Base-by-base conservation (phyloP, 2,113 vertebrate genomes). In the Meriones unguiculatus region DNA sequence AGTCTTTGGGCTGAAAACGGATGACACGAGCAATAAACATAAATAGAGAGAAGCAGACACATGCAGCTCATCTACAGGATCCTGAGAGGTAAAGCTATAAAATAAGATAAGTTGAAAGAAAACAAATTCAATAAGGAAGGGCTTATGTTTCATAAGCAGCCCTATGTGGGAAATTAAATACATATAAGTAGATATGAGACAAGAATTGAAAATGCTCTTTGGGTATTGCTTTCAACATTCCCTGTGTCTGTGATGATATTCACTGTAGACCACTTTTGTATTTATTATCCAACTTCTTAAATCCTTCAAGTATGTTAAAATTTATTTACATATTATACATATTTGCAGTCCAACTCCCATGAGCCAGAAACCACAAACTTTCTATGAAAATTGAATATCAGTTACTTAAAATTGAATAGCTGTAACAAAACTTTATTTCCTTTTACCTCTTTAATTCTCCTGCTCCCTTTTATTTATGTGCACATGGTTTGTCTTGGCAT, bases 121-220 rank as follows among this genome's bases (percentile, higher is more conserved):
- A 97, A 87, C 82, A 93, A 89, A 98, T 95, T 95, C 75, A 97
- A 93, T 97, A 89, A 96, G 69, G 93, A 97, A 95, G 57, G 41
- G 50, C 28, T 91, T 93, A 89, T 87, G 92, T 96, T 97, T 96
- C 95, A 69, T 76, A 87, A 94, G 82, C 62, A 70, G 96, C 70
- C 32, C 22, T 91, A 94, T 87, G 78, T 5, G 76, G 89, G 91
- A 95, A 96, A 97, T 96, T 95, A 97, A 96, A 97, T 91, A 95
- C 72, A 78, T 95, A 76, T 85, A 94, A 95, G 22, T 7, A 91
- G 35, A 93, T 87, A 95, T 93, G 72, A 97, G 78, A 87, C 64
- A 96, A 94, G 96, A 97, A 95, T 93, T 96, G 15, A 84, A 96
- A 97, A 96, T 97, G 41, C 85, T 97, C 41, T 96, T 97, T 87